Base-by-base conservation (phyloP, 2,113 vertebrate species). In the Bostrychus sinensis region DNA sequence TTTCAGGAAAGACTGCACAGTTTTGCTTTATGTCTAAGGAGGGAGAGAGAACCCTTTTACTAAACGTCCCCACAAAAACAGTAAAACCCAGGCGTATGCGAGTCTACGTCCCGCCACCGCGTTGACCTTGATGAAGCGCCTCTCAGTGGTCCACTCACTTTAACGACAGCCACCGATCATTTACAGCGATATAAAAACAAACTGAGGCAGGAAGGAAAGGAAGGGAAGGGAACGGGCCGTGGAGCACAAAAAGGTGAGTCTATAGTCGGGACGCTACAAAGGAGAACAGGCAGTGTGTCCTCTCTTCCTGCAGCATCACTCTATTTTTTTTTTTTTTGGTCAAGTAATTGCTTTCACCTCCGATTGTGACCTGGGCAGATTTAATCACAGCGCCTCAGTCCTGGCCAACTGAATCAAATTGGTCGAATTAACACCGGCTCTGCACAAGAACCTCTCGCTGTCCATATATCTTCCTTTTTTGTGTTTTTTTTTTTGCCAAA, bases 341-440 rank as follows among this genome's bases (percentile, higher is more conserved):
- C 72, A 85, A 91, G 91, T 92, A 92, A 93, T 93, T 92, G 90
- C 91, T 91, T 92, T 93, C 88, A 92, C 91, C 89, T 80, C 65
- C 63, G 70, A 74, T 73, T 70, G 84, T 92, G 92, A 92, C 90
- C 91, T 83, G 86, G 87, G 70, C 83, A 89, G 91, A 92, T 93
- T 86, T 91, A 93, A 92, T 93, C 89, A 82, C 84, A 86, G 73
- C 77, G 77, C 85, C 89, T 82, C 82, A 81, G 85, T 80, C 85
- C 73, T 30, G 78, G 82, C 76, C 78, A 83, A 89, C 89, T 90
- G 88, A 89, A 91, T 92, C 92, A 88, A 88, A 92, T 91, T 82
- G 88, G 86, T 88, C 86, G 89, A 89, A 92, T 92, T 82, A 92
- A 92, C 85, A 83, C 85, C 62, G 30, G 70, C 81, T 72, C 74